phyloP scores from a whole-genome alignment of 2,113 vertebrate genomes.

The Atlantisia rogersi region DNA sequence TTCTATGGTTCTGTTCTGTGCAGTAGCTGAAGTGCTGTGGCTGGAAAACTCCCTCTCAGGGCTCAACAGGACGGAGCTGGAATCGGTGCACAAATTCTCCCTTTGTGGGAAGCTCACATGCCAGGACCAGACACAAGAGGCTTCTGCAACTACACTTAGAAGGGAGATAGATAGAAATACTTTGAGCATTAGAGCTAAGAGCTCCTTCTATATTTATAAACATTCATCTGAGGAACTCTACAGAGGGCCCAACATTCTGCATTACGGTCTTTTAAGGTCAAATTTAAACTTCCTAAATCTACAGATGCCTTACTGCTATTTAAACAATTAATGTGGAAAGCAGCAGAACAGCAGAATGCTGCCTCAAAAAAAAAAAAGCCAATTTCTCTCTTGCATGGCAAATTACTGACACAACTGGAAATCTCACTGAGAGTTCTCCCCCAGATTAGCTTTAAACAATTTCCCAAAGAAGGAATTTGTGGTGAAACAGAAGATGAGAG shows the following conservation, averaged over 20 bases:
- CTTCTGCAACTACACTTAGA: background rate
- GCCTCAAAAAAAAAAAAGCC: background rate
- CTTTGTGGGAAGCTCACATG: background rate
- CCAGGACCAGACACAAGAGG: background rate
- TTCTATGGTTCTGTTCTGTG: background rate
- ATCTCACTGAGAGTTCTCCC: background rate
- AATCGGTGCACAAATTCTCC: background rate
- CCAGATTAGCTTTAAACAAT: background rate
- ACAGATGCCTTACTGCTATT: background rate
- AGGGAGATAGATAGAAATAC: background rate
- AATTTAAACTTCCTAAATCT: background rate
- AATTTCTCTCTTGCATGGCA: background rate
- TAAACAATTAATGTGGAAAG: background rate
- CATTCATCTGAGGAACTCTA: background rate
- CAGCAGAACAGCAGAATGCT: background rate
- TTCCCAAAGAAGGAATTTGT: background rate
- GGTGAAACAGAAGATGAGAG: background rate
- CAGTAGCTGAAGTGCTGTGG: background rate
- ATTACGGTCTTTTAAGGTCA: background rate
- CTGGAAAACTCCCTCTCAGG: background rate
- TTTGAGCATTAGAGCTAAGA: background rate
- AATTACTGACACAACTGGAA: background rate
- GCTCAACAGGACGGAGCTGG: background rate
- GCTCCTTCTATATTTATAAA: background rate
- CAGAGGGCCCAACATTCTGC: background rate